These are phyloP conservation scores for Grantiella picta DNA, from an alignment of 2,113 vertebrate species.

Conservation along the genomic window DNA sequence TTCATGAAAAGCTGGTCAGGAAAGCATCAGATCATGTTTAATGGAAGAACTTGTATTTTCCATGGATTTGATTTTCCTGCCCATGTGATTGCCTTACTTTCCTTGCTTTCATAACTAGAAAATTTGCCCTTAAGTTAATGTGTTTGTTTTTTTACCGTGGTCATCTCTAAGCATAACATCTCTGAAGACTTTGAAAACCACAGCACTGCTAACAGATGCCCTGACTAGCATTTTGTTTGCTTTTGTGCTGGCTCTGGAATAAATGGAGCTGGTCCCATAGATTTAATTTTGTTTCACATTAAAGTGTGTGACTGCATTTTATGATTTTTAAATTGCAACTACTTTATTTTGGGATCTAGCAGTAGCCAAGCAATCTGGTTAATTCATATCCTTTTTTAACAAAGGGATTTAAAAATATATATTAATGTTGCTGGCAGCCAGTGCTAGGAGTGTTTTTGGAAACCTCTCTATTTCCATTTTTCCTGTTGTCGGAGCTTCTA, in stretches of 20 bases:
- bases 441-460: not conserved
- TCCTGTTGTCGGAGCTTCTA: not conserved
- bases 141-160: not conserved
- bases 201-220: slow-evolving; percentile 6
- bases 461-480: slow-evolving; percentile 12
- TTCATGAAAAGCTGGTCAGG: not conserved
- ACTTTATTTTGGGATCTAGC: slow-evolving; percentile 34
- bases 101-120: not conserved
- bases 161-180: not conserved
- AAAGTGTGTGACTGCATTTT: slow-evolving; percentile 6
- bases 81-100: not conserved
- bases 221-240: slow-evolving; percentile 23
- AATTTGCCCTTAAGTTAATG: not conserved
- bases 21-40: not conserved
- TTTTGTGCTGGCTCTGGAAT: slow-evolving; percentile 32
- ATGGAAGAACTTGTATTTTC: not conserved
- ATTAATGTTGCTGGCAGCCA: slow-evolving; percentile 5
- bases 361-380: slow-evolving; percentile 42
- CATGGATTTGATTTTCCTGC: not conserved
- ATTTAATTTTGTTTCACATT: slow-evolving; percentile 16
- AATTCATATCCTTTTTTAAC: slow-evolving; percentile 38
- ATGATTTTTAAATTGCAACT: slow-evolving; percentile 16
- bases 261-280: not conserved
- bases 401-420: not conserved
- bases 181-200: slow-evolving; percentile 17